Conservation (phyloP, 2,888 invertebrate species). For the Notocelia uddmanniana region DNA sequence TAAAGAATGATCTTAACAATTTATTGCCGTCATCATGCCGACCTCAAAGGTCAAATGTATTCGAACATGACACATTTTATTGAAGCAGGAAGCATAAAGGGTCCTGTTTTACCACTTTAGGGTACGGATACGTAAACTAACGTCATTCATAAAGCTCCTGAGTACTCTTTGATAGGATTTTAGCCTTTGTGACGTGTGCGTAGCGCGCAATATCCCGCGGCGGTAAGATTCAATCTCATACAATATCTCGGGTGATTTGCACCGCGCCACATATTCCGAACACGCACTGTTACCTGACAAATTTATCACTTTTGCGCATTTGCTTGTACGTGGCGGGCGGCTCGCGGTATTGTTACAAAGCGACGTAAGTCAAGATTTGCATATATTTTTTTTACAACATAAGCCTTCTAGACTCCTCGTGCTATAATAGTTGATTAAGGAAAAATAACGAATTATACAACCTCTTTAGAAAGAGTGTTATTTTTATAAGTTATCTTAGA, state of each 20-base stretch:
- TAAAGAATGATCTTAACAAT: neutral
- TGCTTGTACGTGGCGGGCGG: conserved; percentile 52
- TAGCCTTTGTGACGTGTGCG: conserved; percentile 50
- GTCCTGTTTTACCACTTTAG: conserved; percentile 40
- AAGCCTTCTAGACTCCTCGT: neutral
- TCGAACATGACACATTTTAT: conserved; percentile 26
- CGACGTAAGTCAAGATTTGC: conserved; percentile 24
- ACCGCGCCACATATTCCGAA: conserved; percentile 70
- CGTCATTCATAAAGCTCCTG: conserved; percentile 54
- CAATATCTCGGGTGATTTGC: conserved; percentile 78
- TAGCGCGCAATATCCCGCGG: conserved; percentile 66
- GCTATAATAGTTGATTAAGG: too few species aligned
- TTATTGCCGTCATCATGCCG: neutral
- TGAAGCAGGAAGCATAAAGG: conserved; percentile 31
- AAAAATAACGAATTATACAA: too few species aligned
- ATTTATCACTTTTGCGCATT: conserved; percentile 79
- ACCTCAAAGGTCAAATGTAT: conserved; percentile 11
- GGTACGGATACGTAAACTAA: conserved; percentile 51
- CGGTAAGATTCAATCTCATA: conserved; percentile 72
- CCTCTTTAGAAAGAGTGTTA: too few species aligned
- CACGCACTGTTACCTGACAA: conserved; percentile 80
- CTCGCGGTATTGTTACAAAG: conserved; percentile 47
- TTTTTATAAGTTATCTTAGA: too few species aligned
- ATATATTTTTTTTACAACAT: conserved; percentile 8
- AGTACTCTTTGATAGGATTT: conserved; percentile 45